These are phyloP conservation scores for Falco cherrug DNA, from an alignment of 2,797 vertebrate genomes.

Conservation along the genomic window DNA sequence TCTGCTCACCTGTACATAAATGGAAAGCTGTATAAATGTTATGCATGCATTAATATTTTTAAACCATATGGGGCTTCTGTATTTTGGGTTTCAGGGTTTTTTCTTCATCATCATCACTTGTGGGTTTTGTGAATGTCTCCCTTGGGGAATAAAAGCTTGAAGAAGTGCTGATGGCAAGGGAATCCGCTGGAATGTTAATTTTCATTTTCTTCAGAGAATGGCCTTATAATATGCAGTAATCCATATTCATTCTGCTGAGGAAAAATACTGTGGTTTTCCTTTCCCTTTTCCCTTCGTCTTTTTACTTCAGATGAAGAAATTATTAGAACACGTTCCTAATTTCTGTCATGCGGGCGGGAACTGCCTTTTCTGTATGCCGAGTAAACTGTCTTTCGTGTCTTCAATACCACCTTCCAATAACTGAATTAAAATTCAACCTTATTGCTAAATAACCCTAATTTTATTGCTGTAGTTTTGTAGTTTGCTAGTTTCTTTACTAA, in stretches of 20 bases:
- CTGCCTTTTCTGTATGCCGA: background rate
- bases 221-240: background rate
- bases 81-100: background rate
- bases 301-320: background rate
- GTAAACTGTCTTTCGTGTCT: background rate
- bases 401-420: slow-evolving; percentile 34
- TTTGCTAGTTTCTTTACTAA: slow-evolving; percentile 61
- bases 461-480: slow-evolving; percentile 59
- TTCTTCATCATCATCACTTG: background rate
- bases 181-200: background rate
- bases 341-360: background rate
- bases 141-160: slow-evolving; percentile 13
- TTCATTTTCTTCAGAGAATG: slow-evolving; percentile 27
- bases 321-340: background rate
- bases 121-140: background rate
- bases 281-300: background rate
- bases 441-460: slow-evolving; percentile 68
- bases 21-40: background rate
- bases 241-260: background rate
- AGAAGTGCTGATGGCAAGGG: slow-evolving; percentile 2
- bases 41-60: background rate
- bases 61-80: background rate
- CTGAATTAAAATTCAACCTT: slow-evolving; percentile 65
- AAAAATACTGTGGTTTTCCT: background rate
- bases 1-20: background rate